Evolutionary conservation across 2,888 invertebrate genomes (phyloP).

Genomic region (Cyclophora albipunctata): DNA sequence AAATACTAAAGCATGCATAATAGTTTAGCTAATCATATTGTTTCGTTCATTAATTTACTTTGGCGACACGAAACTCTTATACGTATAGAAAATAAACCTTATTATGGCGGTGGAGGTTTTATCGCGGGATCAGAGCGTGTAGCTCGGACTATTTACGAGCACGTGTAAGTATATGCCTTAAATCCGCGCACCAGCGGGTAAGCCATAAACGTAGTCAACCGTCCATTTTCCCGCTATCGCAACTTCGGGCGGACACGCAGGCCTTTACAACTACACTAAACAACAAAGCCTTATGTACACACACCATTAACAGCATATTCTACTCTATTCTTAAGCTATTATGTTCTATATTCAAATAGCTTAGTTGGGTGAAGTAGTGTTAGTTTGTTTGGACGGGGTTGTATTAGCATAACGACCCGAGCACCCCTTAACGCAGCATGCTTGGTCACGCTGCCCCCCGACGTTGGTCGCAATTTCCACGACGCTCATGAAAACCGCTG

Average conservation of each 20-base stretch:
- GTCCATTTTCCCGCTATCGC: slow-evolving; percentile 71
- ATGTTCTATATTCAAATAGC: slow-evolving; percentile 21
- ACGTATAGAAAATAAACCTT: slow-evolving; percentile 55
- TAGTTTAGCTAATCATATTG: too few relatives aligned
- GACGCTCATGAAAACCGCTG: slow-evolving; percentile 57
- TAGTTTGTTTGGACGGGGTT: slow-evolving; percentile 24
- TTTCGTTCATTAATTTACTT: too few relatives aligned
- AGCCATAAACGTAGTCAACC: slow-evolving; percentile 73
- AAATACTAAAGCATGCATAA: neutral
- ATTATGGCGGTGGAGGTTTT: slow-evolving; percentile 51
- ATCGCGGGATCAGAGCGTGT: slow-evolving; percentile 50
- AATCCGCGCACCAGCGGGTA: slow-evolving; percentile 58
- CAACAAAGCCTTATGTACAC: slow-evolving; percentile 18
- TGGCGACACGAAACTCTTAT: slow-evolving; percentile 35
- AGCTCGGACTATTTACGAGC: slow-evolving; percentile 49
- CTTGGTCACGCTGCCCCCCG: slow-evolving; percentile 71
- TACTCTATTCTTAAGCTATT: neutral
- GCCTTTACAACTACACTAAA: slow-evolving; percentile 23
- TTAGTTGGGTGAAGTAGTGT: slow-evolving; percentile 3
- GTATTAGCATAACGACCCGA: slow-evolving; percentile 71
- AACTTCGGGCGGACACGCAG: slow-evolving; percentile 63
- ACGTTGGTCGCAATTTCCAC: slow-evolving; percentile 69
- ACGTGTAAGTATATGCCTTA: slow-evolving; percentile 51
- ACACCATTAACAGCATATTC: neutral
- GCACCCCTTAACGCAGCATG: slow-evolving; percentile 73